Evolutionary conservation across 2,888 invertebrate genomes (phyloP).

Genomic region (Parnassius smintheus): DNA sequence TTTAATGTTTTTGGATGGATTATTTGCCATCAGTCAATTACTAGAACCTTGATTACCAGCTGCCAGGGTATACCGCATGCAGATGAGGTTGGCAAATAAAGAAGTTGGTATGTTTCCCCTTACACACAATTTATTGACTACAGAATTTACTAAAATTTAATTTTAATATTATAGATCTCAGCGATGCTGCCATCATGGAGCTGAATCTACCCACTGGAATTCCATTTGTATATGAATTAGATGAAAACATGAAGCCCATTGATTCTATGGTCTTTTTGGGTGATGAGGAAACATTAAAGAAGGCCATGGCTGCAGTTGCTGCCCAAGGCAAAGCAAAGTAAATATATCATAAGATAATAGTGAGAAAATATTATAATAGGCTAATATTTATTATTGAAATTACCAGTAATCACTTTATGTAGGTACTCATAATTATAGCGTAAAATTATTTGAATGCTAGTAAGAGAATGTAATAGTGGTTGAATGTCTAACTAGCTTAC

Average conservation of each 20-base stretch:
- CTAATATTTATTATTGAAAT: conserved; percentile 17
- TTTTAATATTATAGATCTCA: conserved; percentile 73
- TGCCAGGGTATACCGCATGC: no score
- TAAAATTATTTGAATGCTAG: neutral
- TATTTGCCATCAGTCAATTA: no score
- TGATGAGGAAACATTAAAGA: conserved; percentile 88
- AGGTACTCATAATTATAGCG: no score
- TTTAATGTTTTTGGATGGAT: no score
- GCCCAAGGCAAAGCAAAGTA: conserved; percentile 89
- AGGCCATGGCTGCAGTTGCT: conserved; percentile 89
- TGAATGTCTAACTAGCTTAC: neutral
- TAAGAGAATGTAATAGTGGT: neutral
- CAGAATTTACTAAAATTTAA: no score
- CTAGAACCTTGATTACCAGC: no score
- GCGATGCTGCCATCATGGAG: conserved; percentile 86
- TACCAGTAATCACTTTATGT: no score
- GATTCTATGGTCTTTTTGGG: conserved; percentile 88
- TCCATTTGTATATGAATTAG: conserved; percentile 89
- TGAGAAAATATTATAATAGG: neutral
- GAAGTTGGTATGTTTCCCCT: no score
- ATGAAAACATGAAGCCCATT: conserved; percentile 85
- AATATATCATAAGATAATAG: conserved; percentile 24
- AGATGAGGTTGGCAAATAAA: no score
- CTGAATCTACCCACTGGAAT: conserved; percentile 90
- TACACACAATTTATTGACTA: no score